These are phyloP conservation scores for Trachemys scripta DNA, from an alignment of 2,113 vertebrate genomes.

Conservation along the genomic window DNA sequence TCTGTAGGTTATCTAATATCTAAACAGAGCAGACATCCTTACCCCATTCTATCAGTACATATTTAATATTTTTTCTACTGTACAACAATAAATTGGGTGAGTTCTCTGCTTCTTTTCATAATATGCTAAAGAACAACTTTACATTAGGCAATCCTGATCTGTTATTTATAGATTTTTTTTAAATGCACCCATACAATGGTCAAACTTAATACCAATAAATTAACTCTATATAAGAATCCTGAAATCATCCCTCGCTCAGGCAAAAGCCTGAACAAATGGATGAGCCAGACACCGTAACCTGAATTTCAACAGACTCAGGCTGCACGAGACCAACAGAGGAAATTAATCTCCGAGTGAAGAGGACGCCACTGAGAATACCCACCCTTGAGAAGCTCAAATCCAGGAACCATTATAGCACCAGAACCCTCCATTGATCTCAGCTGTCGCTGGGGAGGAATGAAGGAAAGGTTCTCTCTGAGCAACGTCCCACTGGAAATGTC, in stretches of 20 bases:
- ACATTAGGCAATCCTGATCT: not conserved
- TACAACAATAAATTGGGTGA: not conserved
- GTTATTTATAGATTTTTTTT: not conserved
- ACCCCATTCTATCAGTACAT: not conserved
- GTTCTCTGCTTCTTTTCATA: not conserved
- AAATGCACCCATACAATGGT: not conserved
- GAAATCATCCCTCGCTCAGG: not conserved
- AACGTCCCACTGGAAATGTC: too few relatives aligned
- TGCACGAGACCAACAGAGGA: not conserved
- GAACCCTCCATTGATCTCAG: not conserved
- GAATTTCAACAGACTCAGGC: not conserved
- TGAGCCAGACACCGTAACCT: not conserved
- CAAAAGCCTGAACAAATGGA: not conserved
- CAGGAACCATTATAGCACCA: not conserved
- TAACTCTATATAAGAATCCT: not conserved
- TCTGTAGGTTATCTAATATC: constrained; percentile 11
- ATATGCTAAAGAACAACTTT: not conserved
- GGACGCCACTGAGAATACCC: fast-evolving
- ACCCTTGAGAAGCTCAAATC: not conserved
- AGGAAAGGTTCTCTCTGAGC: fast-evolving
- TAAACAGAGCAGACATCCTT: constrained; percentile 46
- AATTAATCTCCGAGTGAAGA: not conserved
- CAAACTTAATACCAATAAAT: not conserved
- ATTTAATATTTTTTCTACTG: not conserved
- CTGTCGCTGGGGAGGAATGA: not conserved